phyloP scores from a whole-genome alignment of 1,140 invertebrate genomes.

The Drosophila parvula region DNA sequence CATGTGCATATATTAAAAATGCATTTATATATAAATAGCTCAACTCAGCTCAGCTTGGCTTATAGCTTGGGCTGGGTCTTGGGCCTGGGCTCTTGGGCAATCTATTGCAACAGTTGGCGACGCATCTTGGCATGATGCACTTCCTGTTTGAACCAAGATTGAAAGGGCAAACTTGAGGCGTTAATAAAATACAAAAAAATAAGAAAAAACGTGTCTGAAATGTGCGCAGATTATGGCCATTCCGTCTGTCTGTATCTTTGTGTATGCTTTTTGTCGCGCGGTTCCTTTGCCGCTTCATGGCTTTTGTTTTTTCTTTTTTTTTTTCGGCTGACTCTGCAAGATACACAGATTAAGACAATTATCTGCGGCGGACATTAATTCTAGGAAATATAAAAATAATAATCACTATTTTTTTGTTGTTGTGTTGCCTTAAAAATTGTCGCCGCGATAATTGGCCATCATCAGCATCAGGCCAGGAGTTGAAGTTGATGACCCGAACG shows the following conservation, averaged over 20 bases:
- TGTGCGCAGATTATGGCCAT: slow-evolving; percentile 12
- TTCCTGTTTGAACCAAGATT: background rate
- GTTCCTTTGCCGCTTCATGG: slow-evolving; percentile 10
- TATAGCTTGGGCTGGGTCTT: too few relatives aligned
- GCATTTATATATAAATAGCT: slow-evolving; percentile 24
- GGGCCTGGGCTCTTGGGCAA: background rate
- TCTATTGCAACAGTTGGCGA: background rate
- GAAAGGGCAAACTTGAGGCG: background rate
- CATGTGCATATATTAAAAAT: slow-evolving; percentile 23
- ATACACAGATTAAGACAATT: slow-evolving; percentile 44
- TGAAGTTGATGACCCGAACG: slow-evolving; percentile 33
- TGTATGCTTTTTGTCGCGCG: slow-evolving; percentile 1
- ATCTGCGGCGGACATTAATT: slow-evolving; percentile 38
- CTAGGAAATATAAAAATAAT: slow-evolving; percentile 57
- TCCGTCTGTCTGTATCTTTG: slow-evolving; percentile 1
- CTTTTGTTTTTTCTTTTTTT: background rate
- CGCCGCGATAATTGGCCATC: slow-evolving; percentile 29
- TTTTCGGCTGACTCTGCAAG: slow-evolving; percentile 36
- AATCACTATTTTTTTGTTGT: slow-evolving; percentile 26
- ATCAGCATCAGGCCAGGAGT: background rate
- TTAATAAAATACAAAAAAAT: background rate
- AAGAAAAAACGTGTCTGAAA: background rate
- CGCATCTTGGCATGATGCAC: background rate
- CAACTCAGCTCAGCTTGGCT: background rate
- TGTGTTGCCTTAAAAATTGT: slow-evolving; percentile 14